These are phyloP conservation scores for Zaprionus capensis DNA, from an alignment of 1,140 invertebrate genomes.

Conservation along the genomic window DNA sequence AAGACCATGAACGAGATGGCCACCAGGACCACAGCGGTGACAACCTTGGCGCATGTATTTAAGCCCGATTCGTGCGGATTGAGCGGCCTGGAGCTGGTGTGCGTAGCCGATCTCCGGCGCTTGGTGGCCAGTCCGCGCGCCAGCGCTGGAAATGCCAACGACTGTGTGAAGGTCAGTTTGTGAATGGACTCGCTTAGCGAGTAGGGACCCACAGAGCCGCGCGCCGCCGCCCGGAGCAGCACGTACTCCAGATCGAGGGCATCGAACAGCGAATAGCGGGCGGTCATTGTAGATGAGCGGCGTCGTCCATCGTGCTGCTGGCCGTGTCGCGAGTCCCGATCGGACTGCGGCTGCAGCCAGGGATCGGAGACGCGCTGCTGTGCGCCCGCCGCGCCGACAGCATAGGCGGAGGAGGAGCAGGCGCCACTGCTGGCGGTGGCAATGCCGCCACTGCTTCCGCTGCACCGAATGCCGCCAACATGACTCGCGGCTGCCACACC, in stretches of 20 bases:
- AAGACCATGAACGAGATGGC: slow-evolving; percentile 90
- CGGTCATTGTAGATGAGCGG: slow-evolving; percentile 86
- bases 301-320: slow-evolving; percentile 68
- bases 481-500: slow-evolving; percentile 69
- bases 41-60: slow-evolving; percentile 89
- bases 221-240: slow-evolving; percentile 87
- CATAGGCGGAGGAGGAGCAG: slow-evolving; percentile 77
- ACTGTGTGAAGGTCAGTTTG: slow-evolving; percentile 91
- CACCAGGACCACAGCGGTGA: slow-evolving; percentile 89
- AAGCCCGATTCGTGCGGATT: slow-evolving; percentile 87
- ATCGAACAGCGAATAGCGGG: slow-evolving; percentile 89
- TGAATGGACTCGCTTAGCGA: slow-evolving; percentile 89
- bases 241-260: slow-evolving; percentile 90
- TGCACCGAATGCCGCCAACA: slow-evolving; percentile 60
- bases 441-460: slow-evolving; percentile 54
- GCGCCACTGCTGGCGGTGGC: slow-evolving; percentile 64
- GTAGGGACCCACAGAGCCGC: slow-evolving; percentile 89
- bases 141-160: slow-evolving; percentile 89
- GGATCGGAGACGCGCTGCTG: slow-evolving; percentile 84
- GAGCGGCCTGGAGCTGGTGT: slow-evolving; percentile 85
- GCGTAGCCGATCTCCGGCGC: slow-evolving; percentile 86
- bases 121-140: slow-evolving; percentile 89
- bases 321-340: slow-evolving; percentile 68
- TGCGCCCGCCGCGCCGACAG: slow-evolving; percentile 83
- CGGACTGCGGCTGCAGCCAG: slow-evolving; percentile 84